Percentiles rank a stretch among this genome's conserved stretches.
phyloP scores from a whole-genome alignment of 2,113 vertebrate genomes.

The Himantopus leucocephalus region DNA sequence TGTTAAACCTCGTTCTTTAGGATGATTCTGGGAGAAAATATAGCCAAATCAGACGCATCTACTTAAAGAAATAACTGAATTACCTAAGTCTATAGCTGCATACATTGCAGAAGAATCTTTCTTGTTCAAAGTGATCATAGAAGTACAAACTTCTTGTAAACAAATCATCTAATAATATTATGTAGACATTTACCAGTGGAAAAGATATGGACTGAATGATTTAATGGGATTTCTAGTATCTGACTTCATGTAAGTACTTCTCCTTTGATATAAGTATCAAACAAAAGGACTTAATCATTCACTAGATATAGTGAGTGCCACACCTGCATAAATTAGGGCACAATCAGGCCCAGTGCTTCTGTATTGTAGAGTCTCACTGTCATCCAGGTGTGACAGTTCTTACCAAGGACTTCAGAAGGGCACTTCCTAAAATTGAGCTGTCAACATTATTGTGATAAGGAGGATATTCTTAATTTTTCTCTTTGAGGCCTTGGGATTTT shows the following conservation, averaged over 20 bases:
- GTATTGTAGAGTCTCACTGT: neutral
- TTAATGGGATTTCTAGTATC: neutral
- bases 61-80: neutral
- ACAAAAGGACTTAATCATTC: neutral
- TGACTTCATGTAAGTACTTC: neutral
- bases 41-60: neutral
- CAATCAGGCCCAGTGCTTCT: neutral
- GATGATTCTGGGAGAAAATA: neutral
- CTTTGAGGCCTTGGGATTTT: neutral
- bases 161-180: neutral
- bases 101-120: neutral
- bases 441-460: neutral
- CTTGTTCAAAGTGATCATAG: neutral
- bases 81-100: neutral
- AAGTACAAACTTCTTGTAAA: neutral
- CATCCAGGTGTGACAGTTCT: neutral
- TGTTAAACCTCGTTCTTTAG: neutral
- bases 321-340: neutral
- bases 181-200: neutral
- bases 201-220: neutral
- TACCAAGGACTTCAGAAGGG: neutral
- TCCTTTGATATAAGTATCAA: neutral
- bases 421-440: neutral
- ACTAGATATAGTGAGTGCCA: neutral
- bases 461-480: neutral